Evolutionary conservation across 1,140 invertebrate species (phyloP), one percentile per base, ranked within the genome.

Genomic region (Phenacoccus solenopsis): DNA sequence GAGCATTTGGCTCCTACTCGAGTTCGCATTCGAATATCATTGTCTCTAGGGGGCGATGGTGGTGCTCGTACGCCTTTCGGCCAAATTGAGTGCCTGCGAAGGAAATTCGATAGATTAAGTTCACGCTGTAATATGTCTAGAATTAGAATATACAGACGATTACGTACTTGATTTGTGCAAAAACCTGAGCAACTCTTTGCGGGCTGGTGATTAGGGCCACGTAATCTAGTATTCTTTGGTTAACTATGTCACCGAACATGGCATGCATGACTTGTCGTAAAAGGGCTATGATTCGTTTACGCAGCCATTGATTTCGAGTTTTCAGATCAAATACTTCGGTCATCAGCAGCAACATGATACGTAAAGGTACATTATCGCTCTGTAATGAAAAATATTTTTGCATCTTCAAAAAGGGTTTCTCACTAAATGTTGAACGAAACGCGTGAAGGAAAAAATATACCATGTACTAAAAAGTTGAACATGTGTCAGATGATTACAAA

Each of bases 281-380:
- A 49, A 94, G 79, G 0, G 89, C 87, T 1, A 94, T 87, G 74
- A 96, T 88, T 69, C 90, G 82, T 69, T 91, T 80, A 64, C 93
- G 78, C 22, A 96, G 81, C 93, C 93, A 96, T 74, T 93, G 90
- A 79, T 93, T 93, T 74, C 90, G 84, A 56, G 87, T 87, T 79
- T 90, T 88, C 57, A 95, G 79, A 78, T 95, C 93, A 81, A 96
- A 96, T 2, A 96, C 88, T 83, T 96, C 93, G 77, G 95, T 91
- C 84, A 95, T 88, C 57, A 96, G 78, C 1, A 94, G 78, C 32
- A 96, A 78, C 79, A 95, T 86, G 73, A 95, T 92, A 73, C 91
- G 82, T 68, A 95, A 78, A 16, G 93, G 93, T 80, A 95, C 92
- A 79, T 92, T 93, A 75, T 93, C 90, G 75, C 87, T 64, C 59